Percentiles rank a stretch among this genome's conserved stretches.
phyloP scores from a whole-genome alignment of 2,113 vertebrate species.

The Henicopernis longicauda region DNA sequence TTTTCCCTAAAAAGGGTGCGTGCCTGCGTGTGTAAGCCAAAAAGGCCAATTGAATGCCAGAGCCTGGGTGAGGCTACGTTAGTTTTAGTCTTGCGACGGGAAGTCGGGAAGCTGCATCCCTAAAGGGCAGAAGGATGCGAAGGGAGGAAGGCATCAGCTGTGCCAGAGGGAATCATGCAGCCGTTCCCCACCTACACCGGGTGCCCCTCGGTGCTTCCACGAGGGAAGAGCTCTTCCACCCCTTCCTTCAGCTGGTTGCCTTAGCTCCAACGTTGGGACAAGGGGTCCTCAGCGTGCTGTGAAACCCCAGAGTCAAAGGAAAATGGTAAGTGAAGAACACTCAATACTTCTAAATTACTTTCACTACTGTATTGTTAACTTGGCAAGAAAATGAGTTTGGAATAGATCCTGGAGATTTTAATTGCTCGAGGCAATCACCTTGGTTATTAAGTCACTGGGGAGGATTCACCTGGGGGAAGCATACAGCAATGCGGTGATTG shows the following conservation, averaged over 20 bases:
- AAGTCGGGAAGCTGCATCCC: background rate
- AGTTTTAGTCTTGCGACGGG: background rate
- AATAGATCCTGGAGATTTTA: slow-evolving; percentile 10
- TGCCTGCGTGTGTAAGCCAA: background rate
- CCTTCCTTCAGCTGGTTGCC: background rate
- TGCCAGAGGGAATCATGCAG: background rate
- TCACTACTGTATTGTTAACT: background rate
- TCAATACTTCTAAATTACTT: background rate
- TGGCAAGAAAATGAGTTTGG: slow-evolving; percentile 5
- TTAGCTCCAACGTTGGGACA: background rate
- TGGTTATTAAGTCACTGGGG: background rate
- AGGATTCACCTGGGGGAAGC: background rate
- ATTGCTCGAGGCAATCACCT: background rate
- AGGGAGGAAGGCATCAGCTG: background rate
- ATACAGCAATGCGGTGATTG: background rate
- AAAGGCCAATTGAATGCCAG: background rate
- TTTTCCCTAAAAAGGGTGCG: background rate
- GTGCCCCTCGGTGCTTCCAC: rapidly evolving
- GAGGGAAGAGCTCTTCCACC: background rate
- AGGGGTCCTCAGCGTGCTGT: background rate
- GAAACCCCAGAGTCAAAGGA: background rate
- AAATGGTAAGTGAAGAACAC: background rate
- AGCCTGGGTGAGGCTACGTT: background rate
- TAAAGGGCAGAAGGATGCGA: background rate
- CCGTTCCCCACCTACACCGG: background rate